Evolutionary conservation across 1,140 invertebrate genomes (phyloP).

Genomic region (Himalopsyche phryganea): DNA sequence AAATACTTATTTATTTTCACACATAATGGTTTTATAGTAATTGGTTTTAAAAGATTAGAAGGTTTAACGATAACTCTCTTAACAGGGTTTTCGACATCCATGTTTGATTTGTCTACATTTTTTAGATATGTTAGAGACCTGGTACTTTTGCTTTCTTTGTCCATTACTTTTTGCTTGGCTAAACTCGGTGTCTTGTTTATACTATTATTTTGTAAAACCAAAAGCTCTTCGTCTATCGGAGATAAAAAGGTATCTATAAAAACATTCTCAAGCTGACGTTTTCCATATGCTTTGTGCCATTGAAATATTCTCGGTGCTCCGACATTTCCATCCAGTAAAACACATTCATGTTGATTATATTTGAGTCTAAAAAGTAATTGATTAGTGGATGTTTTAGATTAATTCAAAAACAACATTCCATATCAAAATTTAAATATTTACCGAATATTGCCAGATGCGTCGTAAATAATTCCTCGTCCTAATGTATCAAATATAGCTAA

Average conservation of each 20-base stretch:
- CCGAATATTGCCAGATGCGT: constrained; percentile 11
- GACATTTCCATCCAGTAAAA: constrained; percentile 1
- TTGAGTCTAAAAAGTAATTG: constrained; percentile 12
- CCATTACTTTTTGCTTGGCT: neutral
- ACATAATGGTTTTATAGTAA: constrained; percentile 6
- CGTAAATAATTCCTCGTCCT: constrained; percentile 15
- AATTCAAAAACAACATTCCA: neutral
- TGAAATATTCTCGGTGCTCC: constrained; percentile 4
- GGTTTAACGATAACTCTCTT: neutral
- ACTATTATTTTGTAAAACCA: neutral
- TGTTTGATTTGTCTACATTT: no score
- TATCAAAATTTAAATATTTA: neutral
- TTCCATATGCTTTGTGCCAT: constrained; percentile 4
- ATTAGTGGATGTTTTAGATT: neutral
- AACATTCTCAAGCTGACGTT: constrained; percentile 6
- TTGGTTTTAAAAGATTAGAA: constrained; percentile 7
- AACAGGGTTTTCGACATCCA: no score
- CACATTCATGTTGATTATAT: constrained; percentile 16
- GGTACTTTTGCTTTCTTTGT: constrained; percentile 2
- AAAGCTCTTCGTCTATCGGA: constrained; percentile 14
- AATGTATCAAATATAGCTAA: constrained; percentile 16
- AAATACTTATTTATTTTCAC: constrained; percentile 16
- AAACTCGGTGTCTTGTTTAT: neutral
- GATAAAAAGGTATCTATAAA: constrained; percentile 6
- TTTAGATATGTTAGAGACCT: neutral